Base-by-base conservation (phyloP, 1,140 invertebrate genomes). In the Chironomus striatipennis region DNA sequence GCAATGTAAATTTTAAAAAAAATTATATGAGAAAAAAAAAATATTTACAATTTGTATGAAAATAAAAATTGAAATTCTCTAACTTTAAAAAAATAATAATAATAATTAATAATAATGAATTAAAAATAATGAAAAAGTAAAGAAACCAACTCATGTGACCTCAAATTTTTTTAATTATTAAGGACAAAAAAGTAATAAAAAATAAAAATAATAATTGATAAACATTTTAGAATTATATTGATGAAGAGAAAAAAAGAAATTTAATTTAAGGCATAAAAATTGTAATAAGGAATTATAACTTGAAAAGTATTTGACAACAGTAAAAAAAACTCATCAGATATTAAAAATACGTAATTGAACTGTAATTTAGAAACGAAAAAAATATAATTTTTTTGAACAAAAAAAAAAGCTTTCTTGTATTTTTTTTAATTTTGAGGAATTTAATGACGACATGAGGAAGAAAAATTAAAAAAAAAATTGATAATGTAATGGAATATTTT, bases 71-170 rank as follows among this genome's bases (percentile, higher is more conserved):
- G 47, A 67, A 67, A 70, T 70, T 70, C 64, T 67, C 64, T 67
- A 67, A 70, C 9, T 57, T 12, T 57, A 4, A 70, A 70, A 70
- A 70, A 70, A 21, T 47, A 8, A 15, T 9, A 57, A 5, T n/a
- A 57, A 57, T n/a, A 5, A 57, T n/a, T 47, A 47, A 47, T 9
- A 47, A 47, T 47, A 57, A 57, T 57, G 24, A 34, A 57, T 57
- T 57, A n/a, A 70, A 70, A 70, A 70, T 67, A 67, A 70, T 70
- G 17, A 20, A 12, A 57, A 57, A 57, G 47, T 34, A 74, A 74
- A 57, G 6, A 65, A 75, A 75, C 34, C 74, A 73, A 75, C 67
- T 75, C 74, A 75, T 75, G 74, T 75, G 74, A 75, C 74, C 74
- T 75, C 74, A 75, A 75, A 73, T 24, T 34, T 75, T 65, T 75